Evolutionary conservation across 2,113 vertebrate species (phyloP).

Genomic region (Eulemur rufifrons): DNA sequence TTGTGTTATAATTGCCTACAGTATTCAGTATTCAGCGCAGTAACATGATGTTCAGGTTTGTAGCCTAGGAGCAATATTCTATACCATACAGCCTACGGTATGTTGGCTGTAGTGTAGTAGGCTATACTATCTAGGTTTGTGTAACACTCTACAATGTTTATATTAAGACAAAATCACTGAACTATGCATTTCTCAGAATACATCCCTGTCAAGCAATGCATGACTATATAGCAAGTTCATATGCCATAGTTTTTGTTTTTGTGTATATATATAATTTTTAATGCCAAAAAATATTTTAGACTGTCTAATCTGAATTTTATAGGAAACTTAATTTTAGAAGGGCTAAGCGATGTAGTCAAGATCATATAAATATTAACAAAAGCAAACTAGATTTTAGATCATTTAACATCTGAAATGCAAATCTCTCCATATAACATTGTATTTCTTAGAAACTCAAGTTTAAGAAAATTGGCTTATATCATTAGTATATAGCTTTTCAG

Average conservation of each 20-base stretch:
- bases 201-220: not conserved
- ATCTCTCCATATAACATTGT: not conserved
- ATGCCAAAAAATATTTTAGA: not conserved
- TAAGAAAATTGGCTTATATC: not conserved
- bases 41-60: not conserved
- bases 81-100: too few relatives aligned
- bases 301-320: slow-evolving; percentile 14
- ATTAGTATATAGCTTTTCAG: slow-evolving; percentile 29
- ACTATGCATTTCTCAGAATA: too few relatives aligned
- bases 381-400: not conserved
- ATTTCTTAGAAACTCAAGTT: not conserved
- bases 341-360: not conserved
- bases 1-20: not conserved
- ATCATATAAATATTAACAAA: not conserved
- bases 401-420: not conserved
- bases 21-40: not conserved
- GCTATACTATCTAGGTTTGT: not conserved
- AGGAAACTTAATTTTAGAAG: not conserved
- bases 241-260: not conserved
- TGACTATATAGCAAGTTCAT: not conserved
- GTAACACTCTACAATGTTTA: not conserved
- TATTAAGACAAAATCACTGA: not conserved
- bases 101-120: not conserved
- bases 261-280: not conserved
- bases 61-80: not conserved